Evolutionary conservation across 2,113 vertebrate genomes (phyloP), one percentile per base, ranked within the genome.

Genomic region (Protobothrops flavoviridis): DNA sequence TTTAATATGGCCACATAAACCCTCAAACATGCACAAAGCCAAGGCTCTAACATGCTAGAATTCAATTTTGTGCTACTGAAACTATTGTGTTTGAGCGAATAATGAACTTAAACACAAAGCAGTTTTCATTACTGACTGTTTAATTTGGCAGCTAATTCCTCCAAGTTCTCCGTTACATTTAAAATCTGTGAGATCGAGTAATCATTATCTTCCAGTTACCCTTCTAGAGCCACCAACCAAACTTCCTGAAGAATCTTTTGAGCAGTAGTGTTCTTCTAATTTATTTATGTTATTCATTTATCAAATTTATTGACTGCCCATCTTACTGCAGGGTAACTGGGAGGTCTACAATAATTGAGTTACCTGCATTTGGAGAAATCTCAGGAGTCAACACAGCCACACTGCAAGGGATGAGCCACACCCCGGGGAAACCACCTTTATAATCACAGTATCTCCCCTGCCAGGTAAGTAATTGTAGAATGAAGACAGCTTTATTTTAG

Each of bases 101-200:
- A 96, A 97, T 97, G 96, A 95, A 96, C 90, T 98, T 94, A 91
- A 96, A 96, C 91, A 96, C 97, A 96, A 96, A 95, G 91, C 97
- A 97, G 94, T 97, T 97, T 97, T 97, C 97, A 97, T 98, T 97
- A 97, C 93, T 98, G 97, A 97, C 96, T 96, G 96, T 97, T 98
- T 98, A 97, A 98, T 98, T 97, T 98, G 97, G 97, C 97, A 97
- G 97, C 96, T 98, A 97, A 98, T 97, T 96, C 96, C 94, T 97
- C 96, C 95, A 95, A 97, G 96, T 95, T 97, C 96, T 95, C 64
- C 61, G 94, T 94, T 96, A 96, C 94, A 97, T 97, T 96, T 97
- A 91, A 97, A 98, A 97, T 94, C 92, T 96, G 64, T 94, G 94
- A 93, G 95, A 52, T 45, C 88, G 86, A 93, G n/a, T 94, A 93